Conservation (phyloP, 2,888 invertebrate species). For the Cheilosia impressa region DNA sequence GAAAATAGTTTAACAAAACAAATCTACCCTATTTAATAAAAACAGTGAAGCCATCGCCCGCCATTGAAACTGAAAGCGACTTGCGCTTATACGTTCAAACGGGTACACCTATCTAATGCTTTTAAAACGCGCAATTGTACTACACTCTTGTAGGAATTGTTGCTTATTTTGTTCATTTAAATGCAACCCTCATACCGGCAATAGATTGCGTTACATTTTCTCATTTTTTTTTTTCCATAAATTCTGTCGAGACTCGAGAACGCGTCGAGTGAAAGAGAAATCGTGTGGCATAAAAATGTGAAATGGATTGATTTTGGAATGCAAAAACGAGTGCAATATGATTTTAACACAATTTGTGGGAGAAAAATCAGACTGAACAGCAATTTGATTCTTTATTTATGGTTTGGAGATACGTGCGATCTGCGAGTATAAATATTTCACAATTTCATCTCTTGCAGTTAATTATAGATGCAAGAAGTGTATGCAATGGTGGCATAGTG, state of each 20-base stretch:
- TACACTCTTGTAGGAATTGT: background rate
- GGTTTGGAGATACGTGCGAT: no score
- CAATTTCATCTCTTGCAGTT: no score
- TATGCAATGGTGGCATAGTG: no score
- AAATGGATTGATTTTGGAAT: no score
- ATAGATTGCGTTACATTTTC: slow-evolving; percentile 1
- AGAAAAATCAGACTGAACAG: no score
- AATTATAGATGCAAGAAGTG: no score
- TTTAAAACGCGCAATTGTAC: slow-evolving; percentile 38
- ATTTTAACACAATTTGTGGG: no score
- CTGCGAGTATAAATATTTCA: no score
- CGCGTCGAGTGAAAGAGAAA: slow-evolving; percentile 17
- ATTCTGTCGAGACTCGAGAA: background rate
- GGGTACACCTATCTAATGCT: slow-evolving; percentile 22
- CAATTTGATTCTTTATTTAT: no score
- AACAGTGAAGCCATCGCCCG: slow-evolving; percentile 62
- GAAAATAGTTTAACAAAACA: no score
- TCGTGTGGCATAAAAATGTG: background rate
- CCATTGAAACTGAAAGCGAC: slow-evolving; percentile 73
- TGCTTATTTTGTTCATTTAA: slow-evolving; percentile 2
- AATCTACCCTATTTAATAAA: background rate
- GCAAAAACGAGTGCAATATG: no score
- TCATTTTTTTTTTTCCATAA: background rate
- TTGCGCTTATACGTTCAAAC: slow-evolving; percentile 21
- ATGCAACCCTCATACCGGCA: background rate